Evolutionary conservation across 2,797 vertebrate genomes (phyloP).

Genomic region (Enteromius anoplus): DNA sequence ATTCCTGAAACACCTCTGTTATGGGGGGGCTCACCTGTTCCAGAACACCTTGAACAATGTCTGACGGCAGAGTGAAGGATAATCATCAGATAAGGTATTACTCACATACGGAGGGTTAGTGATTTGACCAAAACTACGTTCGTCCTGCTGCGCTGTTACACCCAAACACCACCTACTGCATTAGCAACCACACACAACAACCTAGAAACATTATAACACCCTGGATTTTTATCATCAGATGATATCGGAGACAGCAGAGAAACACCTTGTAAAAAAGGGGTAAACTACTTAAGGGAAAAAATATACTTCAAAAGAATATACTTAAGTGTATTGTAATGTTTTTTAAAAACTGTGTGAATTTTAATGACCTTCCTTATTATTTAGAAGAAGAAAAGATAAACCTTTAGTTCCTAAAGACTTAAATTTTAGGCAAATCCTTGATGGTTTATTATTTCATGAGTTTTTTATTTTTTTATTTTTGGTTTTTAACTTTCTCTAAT

Average conservation of each 20-base stretch:
- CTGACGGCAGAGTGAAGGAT: background rate
- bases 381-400: no score
- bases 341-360: background rate
- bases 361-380: no score
- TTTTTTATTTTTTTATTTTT: no score
- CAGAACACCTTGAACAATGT: background rate
- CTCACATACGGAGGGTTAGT: background rate
- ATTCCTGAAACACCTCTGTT: conserved; percentile 1
- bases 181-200: background rate
- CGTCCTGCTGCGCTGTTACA: background rate
- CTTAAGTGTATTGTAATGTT: no score
- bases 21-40: background rate
- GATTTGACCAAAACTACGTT: background rate
- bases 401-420: no score
- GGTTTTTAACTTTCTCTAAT: no score
- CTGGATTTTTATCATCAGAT: no score
- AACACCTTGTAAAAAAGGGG: background rate
- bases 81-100: background rate
- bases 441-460: no score
- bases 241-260: background rate
- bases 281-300: background rate
- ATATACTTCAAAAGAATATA: no score
- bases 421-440: no score
- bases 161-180: background rate
- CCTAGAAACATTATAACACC: background rate